Evolutionary conservation across 2,888 invertebrate genomes (phyloP), one percentile per base, ranked within the genome.

Genomic region (Pristionchus maxplancki): DNA sequence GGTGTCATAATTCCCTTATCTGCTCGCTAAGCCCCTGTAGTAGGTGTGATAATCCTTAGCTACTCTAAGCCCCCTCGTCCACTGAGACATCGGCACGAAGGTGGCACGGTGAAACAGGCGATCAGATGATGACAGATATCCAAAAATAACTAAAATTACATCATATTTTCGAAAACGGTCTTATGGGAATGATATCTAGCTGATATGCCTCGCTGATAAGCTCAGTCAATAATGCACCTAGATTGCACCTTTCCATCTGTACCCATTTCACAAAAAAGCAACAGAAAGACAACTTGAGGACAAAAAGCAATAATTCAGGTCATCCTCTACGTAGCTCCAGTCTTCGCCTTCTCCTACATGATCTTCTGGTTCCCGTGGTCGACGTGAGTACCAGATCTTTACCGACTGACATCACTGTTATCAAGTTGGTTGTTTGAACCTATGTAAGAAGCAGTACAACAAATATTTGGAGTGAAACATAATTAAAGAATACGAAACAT

Each of bases 331-430:
- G 93, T 94, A 6, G 95, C 95, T 0, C 95, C 95, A 4, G 91
- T 95, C 1, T 95, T 95, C 91, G 94, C 94, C 8, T 62, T 95
- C 11, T 94, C 95, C 0, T 95, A 95, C 89, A 90, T 95, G 20
- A 89, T 95, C 8, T 93, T 94, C 48, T 95, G 95, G 95, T 94
- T 95, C 87, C 95, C 95, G 0, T 95, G 95, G 95, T 91, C 91
- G 15, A 91, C 90, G 90, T 90, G 86, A 88, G 93, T 94, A 86
- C 20, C 1, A 31, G 20, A n/a, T 58, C 24, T 84, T 58, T 74
- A 1, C 6, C 86, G 62, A 44, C 2, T 82, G 34, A 37, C 24
- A 20, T 78, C 44, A n/a, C 71, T 71, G 8, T 44, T 44, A 44
- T 44, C 44, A 44, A n/a, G n/a, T n/a, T n/a, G n/a, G 44, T 44